phyloP scores from a whole-genome alignment of 2,113 vertebrate species.

The Castor canadensis region DNA sequence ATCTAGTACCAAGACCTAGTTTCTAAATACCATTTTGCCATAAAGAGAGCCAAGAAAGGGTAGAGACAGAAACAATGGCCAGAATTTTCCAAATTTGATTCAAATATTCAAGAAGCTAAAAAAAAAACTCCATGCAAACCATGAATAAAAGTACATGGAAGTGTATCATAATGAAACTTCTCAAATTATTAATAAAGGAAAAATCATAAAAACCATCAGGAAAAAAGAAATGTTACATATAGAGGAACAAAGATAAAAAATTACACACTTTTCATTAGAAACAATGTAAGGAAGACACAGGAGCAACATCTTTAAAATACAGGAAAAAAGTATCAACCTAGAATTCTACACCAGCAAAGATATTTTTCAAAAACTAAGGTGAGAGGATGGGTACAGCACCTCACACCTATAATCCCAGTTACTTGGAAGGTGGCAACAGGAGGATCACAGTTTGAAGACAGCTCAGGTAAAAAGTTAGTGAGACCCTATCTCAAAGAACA shows the following conservation, averaged over 20 bases:
- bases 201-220: not conserved
- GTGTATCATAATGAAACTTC: not conserved
- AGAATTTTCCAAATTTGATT: constrained; percentile 22
- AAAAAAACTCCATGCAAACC: not conserved
- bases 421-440: no score
- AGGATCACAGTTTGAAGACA: no score
- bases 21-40: not conserved
- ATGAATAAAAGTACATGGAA: not conserved
- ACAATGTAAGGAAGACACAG: not conserved
- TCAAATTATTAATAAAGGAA: not conserved
- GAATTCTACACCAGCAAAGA: not conserved
- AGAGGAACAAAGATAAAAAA: not conserved
- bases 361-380: not conserved
- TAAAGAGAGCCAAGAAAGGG: not conserved
- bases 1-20: not conserved
- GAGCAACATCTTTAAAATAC: not conserved
- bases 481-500: no score
- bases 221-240: not conserved
- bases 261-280: not conserved
- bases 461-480: no score
- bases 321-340: not conserved
- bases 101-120: constrained; percentile 16
- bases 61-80: not conserved
- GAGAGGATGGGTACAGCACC: not conserved
- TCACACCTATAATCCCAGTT: no score